Percentiles rank a stretch among this genome's conserved stretches.
phyloP scores from a whole-genome alignment of 2,113 vertebrate species.

The Sisor rabdophorus region DNA sequence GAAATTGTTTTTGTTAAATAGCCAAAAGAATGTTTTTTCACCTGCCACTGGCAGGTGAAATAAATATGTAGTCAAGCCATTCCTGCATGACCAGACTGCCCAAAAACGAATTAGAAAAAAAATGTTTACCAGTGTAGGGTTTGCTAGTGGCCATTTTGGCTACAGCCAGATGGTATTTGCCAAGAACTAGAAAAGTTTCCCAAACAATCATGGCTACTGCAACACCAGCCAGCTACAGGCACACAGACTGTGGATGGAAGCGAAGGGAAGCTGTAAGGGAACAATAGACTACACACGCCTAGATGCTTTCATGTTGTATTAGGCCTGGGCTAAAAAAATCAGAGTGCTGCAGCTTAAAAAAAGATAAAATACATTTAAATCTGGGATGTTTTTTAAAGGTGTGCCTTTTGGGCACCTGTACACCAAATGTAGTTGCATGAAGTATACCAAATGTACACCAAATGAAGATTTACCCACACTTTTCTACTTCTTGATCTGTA shows the following conservation, averaged over 20 bases:
- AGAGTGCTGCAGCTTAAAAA: conserved; percentile 11
- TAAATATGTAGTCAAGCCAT: conserved; percentile 62
- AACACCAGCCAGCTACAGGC: conserved; percentile 63
- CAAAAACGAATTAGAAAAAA: conserved; percentile 56
- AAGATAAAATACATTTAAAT: neutral
- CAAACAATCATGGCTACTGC: conserved; percentile 63
- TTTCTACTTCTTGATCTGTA: conserved; percentile 7
- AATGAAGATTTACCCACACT: neutral
- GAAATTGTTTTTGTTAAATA: conserved; percentile 1
- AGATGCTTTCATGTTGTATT: conserved; percentile 59
- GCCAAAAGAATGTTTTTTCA: conserved; percentile 38
- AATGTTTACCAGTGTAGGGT: conserved; percentile 58
- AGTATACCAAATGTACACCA: too few species aligned
- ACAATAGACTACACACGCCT: conserved; percentile 64
- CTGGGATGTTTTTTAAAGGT: neutral
- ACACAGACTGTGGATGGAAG: conserved; percentile 57
- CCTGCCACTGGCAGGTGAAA: conserved; percentile 64
- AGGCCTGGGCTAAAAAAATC: conserved; percentile 41
- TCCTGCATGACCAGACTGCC: conserved; percentile 55
- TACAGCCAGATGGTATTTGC: conserved; percentile 58
- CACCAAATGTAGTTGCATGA: neutral
- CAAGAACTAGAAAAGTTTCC: conserved; percentile 66
- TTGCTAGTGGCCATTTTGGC: conserved; percentile 68
- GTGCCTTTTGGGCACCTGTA: neutral
- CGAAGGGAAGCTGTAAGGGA: conserved; percentile 56